Percentiles rank a stretch among this genome's conserved stretches.
Evolutionary conservation across 2,888 invertebrate genomes (phyloP).

Genomic region (Pristionchus maxplancki): DNA sequence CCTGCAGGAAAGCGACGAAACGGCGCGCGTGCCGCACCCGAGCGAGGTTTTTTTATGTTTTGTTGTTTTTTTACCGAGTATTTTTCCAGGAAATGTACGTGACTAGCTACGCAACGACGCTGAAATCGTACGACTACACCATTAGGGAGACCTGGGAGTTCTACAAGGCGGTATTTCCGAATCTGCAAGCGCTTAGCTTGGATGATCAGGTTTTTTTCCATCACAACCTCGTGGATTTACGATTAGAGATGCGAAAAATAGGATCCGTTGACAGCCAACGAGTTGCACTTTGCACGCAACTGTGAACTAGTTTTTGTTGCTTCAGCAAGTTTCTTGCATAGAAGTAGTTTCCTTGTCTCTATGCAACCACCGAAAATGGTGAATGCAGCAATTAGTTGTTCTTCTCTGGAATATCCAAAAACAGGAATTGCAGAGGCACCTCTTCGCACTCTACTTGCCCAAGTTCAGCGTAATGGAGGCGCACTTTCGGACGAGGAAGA

Average conservation of each 20-base stretch:
- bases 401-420: too few relatives aligned
- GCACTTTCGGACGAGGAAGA: background rate
- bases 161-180: background rate
- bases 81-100: background rate
- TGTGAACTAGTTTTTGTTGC: too few relatives aligned
- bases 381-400: too few relatives aligned
- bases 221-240: too few relatives aligned
- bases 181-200: background rate
- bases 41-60: background rate
- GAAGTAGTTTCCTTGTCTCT: too few relatives aligned
- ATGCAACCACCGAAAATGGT: too few relatives aligned
- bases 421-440: background rate
- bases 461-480: constrained; percentile 27
- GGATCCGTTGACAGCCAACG: too few relatives aligned
- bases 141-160: background rate
- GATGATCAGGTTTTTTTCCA: background rate
- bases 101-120: background rate
- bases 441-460: background rate
- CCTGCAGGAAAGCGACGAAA: background rate
- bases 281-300: too few relatives aligned
- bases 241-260: too few relatives aligned
- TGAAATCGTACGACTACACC: background rate
- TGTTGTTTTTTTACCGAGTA: background rate
- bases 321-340: too few relatives aligned
- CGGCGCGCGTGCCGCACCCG: background rate